Base-by-base conservation (phyloP, 2,113 vertebrate genomes). In the Stictonetta naevosa region DNA sequence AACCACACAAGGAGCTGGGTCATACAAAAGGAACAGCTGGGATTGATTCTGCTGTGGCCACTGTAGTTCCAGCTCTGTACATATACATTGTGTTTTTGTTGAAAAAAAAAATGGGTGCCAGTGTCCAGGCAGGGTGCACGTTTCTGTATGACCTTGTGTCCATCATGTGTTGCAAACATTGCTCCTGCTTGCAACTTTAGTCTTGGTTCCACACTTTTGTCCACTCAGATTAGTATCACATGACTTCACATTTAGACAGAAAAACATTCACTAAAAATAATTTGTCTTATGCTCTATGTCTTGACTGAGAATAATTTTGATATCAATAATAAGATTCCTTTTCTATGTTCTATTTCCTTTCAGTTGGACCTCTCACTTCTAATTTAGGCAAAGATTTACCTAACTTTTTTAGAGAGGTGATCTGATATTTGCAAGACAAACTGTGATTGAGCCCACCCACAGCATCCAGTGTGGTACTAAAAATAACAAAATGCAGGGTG, bases 121-220 rank as follows among this genome's bases (percentile, higher is more conserved):
- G 5, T 22, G 9, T 3, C 23, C 6, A 33, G 31, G 34, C 5
- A 21, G 4, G 18, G 6, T 38, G 3, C 5, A 14, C 10, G 11
- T 7, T 17, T 7, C 2, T 29, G 3, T 44, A 31, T 11, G 38
- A 78, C 8, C 20, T 34, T 34, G 17, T 44, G 12, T 34, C n/a
- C 10, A 19, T n/a, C 4, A 13, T 15, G 7, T 10, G 13, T 22
- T 60, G 20, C 20, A 60, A 9, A 40, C 2, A 7, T 18, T 55
- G 28, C 6, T 86, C 31, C 26, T 44, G 14, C 28, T 10, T 28
- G 17, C 1, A 1, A 19, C 15, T 48, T 64, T 28, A 38, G 20
- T 31, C 20, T 66, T 53, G 11, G 8, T 20, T 36, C 10, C 29
- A 42, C 14, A 15, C 4, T 34, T 5, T 79, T 63, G 52, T 20